A percentile compares a stretch with the other conserved stretches of the same genome.
These are phyloP conservation scores for Bambusicola thoracicus DNA, from an alignment of 2,113 vertebrate genomes.

Conservation along the genomic window DNA sequence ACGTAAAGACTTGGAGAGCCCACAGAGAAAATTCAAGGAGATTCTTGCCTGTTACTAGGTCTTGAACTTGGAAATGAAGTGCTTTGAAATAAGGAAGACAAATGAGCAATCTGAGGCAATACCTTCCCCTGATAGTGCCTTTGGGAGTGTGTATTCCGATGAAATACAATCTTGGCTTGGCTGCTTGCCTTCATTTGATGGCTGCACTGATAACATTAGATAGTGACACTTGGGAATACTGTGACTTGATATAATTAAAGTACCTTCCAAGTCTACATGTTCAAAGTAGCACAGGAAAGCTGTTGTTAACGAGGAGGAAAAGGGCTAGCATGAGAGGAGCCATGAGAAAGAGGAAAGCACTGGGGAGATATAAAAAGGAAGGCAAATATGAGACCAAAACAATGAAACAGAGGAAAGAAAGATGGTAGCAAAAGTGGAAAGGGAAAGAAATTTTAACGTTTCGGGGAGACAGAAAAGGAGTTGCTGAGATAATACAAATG, in stretches of 20 bases:
- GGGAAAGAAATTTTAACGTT: neutral
- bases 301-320: neutral
- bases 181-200: neutral
- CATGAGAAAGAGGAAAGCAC: neutral
- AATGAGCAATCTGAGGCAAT: neutral
- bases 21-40: neutral
- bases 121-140: neutral
- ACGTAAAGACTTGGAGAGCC: neutral
- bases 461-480: neutral
- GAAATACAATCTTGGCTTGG: neutral
- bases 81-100: neutral
- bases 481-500: neutral
- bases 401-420: neutral
- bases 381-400: neutral
- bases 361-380: neutral
- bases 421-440: neutral
- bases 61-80: neutral
- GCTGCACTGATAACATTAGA: neutral
- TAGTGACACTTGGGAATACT: neutral
- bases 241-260: neutral
- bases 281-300: accelerated
- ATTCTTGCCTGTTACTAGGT: neutral
- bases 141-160: neutral
- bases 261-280: neutral
- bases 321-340: neutral